phyloP scores from a whole-genome alignment of 92 coral and sea anemone genomes.

The Palythoa grandis region DNA sequence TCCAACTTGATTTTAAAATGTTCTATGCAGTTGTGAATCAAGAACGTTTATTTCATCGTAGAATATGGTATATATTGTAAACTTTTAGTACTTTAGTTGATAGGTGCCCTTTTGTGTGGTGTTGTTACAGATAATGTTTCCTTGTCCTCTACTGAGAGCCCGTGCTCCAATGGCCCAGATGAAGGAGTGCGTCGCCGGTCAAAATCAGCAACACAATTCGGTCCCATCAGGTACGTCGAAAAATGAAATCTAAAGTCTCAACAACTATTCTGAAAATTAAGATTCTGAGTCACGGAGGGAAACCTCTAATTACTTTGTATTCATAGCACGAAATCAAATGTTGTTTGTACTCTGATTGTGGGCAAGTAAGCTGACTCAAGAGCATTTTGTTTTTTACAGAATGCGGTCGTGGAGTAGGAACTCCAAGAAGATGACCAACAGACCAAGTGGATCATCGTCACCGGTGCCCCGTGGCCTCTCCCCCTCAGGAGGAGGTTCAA shows the following conservation, averaged over 20 bases:
- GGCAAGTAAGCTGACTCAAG: neutral
- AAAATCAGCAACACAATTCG: slow-evolving; percentile 82
- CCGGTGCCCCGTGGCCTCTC: slow-evolving; percentile 76
- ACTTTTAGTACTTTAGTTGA: neutral
- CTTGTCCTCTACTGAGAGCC: slow-evolving; percentile 97
- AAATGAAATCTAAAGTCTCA: neutral
- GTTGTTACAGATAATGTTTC: slow-evolving; percentile 83
- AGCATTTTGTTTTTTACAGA: slow-evolving; percentile 41
- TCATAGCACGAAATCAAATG: neutral
- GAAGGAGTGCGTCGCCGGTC: slow-evolving; percentile 90
- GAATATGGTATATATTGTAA: neutral
- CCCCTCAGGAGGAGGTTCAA: slow-evolving; percentile 96
- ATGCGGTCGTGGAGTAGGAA: slow-evolving; percentile 97
- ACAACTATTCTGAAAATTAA: neutral
- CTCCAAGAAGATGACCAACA: slow-evolving; percentile 81
- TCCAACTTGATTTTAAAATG: no score
- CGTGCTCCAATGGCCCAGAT: slow-evolving; percentile 79
- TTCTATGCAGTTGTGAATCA: no score
- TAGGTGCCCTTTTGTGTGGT: neutral
- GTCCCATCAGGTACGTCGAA: slow-evolving; percentile 85
- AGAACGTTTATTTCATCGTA: no score
- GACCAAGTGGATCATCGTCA: slow-evolving; percentile 65
- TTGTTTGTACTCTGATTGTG: neutral
- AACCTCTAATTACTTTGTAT: neutral
- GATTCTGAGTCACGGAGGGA: neutral